Base-by-base conservation (phyloP, 2,888 invertebrate species). In the Beris morrisii region DNA sequence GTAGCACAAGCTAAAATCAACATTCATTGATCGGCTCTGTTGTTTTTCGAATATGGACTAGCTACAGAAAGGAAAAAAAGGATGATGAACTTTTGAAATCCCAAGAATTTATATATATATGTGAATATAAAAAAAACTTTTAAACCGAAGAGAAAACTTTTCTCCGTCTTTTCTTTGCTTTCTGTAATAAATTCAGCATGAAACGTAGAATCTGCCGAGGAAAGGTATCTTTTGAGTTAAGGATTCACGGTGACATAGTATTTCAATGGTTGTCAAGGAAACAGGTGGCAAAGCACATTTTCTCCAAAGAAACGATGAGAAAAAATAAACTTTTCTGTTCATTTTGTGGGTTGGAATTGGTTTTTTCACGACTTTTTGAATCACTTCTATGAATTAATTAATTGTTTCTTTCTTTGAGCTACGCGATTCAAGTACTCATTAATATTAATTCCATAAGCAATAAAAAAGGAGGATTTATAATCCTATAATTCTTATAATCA, bases 161-260 rank as follows among this genome's bases (percentile, higher is more conserved):
- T 56, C 12, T 54, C 54, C 31, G 38, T 56, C 55, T 56, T 13
- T 43, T 30, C 54, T 31, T 32, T 38, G 30, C 15, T 15, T 13
- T 15, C 38, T 28, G 55, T 56, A 56, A 56, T 56, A 56, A 56
- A 56, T 56, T 56, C 38, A 56, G 30, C 55, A 56, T 56, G 55
- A 56, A 43, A 56, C 43, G 55, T 56, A 15, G 43, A 56, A 56
- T 56, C 55, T 56, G 55, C 43, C 13, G 15, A 38, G 38, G 22
- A 43, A 56, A 56, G 30, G 55, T 32, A 30, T 31, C n/a, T 5
- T 22, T n/a, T 54, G 55, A 56, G 55, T 56, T 43, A 56, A 43
- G 55, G 55, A 38, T 56, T 56, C 55, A 56, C 22, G 43, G 55
- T 56, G 55, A 56, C 55, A 56, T 38, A 56, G 38, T 56, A 56